These are phyloP conservation scores for Coelinius sp. DNA, from an alignment of 2,888 invertebrate species.

Conservation along the genomic window DNA sequence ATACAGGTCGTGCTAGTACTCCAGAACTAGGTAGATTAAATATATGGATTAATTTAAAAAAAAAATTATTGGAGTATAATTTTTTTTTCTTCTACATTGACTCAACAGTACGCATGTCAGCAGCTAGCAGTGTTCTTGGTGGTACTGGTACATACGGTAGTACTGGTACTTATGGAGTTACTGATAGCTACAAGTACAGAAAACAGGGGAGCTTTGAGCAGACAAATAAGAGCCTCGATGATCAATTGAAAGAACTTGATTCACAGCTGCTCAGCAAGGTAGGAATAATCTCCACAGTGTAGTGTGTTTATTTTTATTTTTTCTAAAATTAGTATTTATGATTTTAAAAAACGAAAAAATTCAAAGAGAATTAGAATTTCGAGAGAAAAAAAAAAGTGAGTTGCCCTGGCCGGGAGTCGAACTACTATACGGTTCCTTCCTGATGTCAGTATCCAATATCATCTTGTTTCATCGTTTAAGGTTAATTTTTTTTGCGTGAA, in stretches of 20 bases:
- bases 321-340: neutral
- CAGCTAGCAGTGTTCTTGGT: conserved; percentile 75
- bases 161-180: conserved; percentile 74
- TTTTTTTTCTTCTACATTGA: neutral
- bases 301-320: conserved; percentile 36
- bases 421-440: no score
- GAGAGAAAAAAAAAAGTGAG: no score
- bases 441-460: no score
- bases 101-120: conserved; percentile 53
- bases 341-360: no score
- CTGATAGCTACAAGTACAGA: conserved; percentile 73
- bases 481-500: no score
- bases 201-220: conserved; percentile 79
- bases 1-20: conserved; percentile 62
- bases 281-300: conserved; percentile 64
- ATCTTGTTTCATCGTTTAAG: no score
- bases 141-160: conserved; percentile 75
- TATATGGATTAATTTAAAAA: neutral
- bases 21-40: conserved; percentile 62
- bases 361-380: no score
- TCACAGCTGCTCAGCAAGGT: conserved; percentile 80
- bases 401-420: no score
- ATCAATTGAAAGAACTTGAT: conserved; percentile 86
- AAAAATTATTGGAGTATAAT: neutral
- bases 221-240: conserved; percentile 82